phyloP scores from a whole-genome alignment of 2,888 invertebrate genomes.

The Nemotelus nigrinus region DNA sequence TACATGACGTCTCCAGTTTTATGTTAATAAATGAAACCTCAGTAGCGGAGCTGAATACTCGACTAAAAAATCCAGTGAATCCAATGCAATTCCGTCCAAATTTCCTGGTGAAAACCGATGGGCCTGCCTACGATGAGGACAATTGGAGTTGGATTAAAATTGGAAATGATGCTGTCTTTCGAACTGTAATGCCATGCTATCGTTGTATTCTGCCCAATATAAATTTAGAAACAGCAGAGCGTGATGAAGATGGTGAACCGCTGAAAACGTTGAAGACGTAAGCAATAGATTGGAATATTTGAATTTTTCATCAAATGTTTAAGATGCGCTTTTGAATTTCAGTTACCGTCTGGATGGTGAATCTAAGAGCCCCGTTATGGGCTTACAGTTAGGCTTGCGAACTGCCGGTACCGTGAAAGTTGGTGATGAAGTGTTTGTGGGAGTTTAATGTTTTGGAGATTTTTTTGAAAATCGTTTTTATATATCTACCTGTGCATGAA shows the following conservation, averaged over 20 bases:
- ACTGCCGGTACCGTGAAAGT: constrained; percentile 63
- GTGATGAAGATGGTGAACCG: constrained; percentile 71
- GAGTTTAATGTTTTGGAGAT: background rate
- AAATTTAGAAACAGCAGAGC: constrained; percentile 73
- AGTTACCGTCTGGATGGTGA: constrained; percentile 27
- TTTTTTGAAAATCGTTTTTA: too few species aligned
- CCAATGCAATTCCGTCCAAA: constrained; percentile 74
- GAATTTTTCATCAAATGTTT: too few species aligned
- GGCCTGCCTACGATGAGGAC: constrained; percentile 73
- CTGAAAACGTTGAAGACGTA: constrained; percentile 74
- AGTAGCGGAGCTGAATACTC: constrained; percentile 72
- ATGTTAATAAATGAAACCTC: constrained; percentile 76
- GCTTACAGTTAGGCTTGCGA: constrained; percentile 67
- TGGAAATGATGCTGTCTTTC: constrained; percentile 62
- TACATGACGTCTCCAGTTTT: constrained; percentile 75
- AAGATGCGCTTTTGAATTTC: background rate
- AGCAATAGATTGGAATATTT: too few species aligned
- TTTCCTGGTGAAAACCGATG: constrained; percentile 71
- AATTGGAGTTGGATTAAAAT: constrained; percentile 77
- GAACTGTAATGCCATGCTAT: constrained; percentile 58
- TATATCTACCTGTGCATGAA: too few species aligned
- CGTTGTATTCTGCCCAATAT: constrained; percentile 79
- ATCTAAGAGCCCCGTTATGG: constrained; percentile 64
- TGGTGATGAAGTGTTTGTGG: constrained; percentile 68
- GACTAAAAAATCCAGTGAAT: constrained; percentile 67